Base-by-base conservation (phyloP, 2,113 vertebrate genomes). In the Rhineura floridana region DNA sequence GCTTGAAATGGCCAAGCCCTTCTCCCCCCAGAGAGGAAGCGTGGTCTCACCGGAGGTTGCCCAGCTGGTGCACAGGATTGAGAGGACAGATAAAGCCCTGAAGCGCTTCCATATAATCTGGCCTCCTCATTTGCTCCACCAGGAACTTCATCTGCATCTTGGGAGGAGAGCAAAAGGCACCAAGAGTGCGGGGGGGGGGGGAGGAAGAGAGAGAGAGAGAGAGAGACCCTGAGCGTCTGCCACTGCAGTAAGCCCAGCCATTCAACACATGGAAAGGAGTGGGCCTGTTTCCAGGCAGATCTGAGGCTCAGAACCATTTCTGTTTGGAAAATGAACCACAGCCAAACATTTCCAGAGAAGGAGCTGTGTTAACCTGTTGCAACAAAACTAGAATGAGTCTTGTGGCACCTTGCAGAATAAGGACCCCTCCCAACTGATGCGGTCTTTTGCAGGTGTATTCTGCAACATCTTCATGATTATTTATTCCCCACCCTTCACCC, bases 101-200 rank as follows among this genome's bases (percentile, higher is more conserved):
- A 48, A 97, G 95, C 10, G 97, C 97, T 83, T 97, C 97, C 96
- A 97, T 97, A 90, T 97, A 97, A 85, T 97, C 97, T 11, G 97
- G 97, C 7, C 97, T 95, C 52, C 96, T 97, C 97, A 97, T 97
- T 91, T 97, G 97, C 86, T 97, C 97, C 83, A 97, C 97, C 92
- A 97, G 93, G 92, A 97, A 97, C 95, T 97, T 97, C 97, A 97
- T 97, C 96, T 97, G 97, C 42, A 96, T 96, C 97, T 97, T 87
- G 86, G 85, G 52, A 52, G 91, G 44, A 33, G 23, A 50, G 17
- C 46, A 36, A n/a, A 50, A 52, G 44, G 36, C 42, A 48, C 81
- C 30, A 17, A 33, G 42, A 21, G 62, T 62, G 52, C 11, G 28
- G 8, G 30, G 30, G 52, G 33, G 46, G 28, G 33, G 4, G 33